A percentile compares a stretch with the other conserved stretches of the same genome.
These are phyloP conservation scores for Spizella passerina DNA, from an alignment of 2,797 vertebrate species.

Conservation along the genomic window DNA sequence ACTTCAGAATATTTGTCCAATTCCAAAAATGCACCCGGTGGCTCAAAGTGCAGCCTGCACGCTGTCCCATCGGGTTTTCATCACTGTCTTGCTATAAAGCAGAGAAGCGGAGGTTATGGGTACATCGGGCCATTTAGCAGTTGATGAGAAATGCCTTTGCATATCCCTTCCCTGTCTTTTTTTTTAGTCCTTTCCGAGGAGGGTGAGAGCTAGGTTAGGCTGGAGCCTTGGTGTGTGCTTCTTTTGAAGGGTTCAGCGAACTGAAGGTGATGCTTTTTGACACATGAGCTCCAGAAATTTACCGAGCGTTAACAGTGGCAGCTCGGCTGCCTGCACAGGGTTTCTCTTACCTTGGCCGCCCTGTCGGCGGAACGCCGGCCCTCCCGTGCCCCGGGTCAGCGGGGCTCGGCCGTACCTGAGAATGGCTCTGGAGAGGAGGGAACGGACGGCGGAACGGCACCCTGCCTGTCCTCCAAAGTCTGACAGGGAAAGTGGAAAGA, in stretches of 20 bases:
- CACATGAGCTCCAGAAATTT: slow-evolving; percentile 34
- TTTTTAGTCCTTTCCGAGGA: slow-evolving; percentile 36
- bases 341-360: background rate
- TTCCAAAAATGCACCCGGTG: background rate
- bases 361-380: accelerated
- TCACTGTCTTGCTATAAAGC: slow-evolving; percentile 70
- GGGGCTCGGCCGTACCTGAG: accelerated
- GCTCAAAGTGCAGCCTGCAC: slow-evolving; percentile 39
- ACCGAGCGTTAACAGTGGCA: background rate
- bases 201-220: slow-evolving; percentile 67
- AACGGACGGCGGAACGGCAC: background rate
- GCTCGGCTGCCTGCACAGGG: background rate
- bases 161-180: slow-evolving; percentile 43
- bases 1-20: background rate
- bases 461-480: background rate
- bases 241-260: slow-evolving; percentile 46
- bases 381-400: background rate
- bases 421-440: background rate
- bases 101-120: slow-evolving; percentile 70
- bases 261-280: slow-evolving; percentile 62
- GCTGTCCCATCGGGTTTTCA: slow-evolving; percentile 75
- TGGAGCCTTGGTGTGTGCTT: slow-evolving; percentile 22
- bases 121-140: slow-evolving; percentile 72
- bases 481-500: background rate
- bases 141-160: slow-evolving; percentile 73